Evolutionary conservation across 1,140 invertebrate species (phyloP), one percentile per base, ranked within the genome.

Genomic region (Apis laboriosa): DNA sequence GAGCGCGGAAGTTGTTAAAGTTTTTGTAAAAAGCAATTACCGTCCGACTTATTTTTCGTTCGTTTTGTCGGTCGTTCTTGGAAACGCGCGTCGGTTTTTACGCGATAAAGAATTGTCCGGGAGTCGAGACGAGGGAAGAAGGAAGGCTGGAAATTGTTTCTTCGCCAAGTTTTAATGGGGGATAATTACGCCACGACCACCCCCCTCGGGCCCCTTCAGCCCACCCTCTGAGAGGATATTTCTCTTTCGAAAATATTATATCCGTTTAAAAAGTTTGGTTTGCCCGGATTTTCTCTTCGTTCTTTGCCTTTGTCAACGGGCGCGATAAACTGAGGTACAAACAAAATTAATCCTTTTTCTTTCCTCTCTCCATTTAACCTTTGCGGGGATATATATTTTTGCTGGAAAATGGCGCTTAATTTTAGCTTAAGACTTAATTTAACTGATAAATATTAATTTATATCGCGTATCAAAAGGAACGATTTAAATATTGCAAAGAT

Each of bases 1-100:
- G 51, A 53, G 24, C 53, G 51, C 9, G n/a, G 15, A 66, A 66
- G 71, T 80, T 75, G 49, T 67, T 75, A 80, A 80, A 67, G 71
- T 73, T 80, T 75, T 56, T 24, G 24, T n/a, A 80, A 75, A 80
- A 75, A 56, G 53, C 63, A 75, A 80, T 80, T 66, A 75, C 51
- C 19, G n/a, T 64, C 72, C 53, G 51, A 28, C 53, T 49, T 67
- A 61, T 74, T 74, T 77, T 43, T 77, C 55, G 60, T 51, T 80
- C 71, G 15, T 64, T 24, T 34, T 2, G 19, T 17, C 13, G 43
- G 21, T 34, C 15, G n/a, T 17, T 55, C 9, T 28, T 12, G 51
- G 34, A 43, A 67, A 17, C 8, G 15, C 8, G 15, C 49, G 24
- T 17, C 4, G 49, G 24, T 64, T 51, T 13, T 43, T 15, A 11